A percentile compares a stretch with the other conserved stretches of the same genome.
These are phyloP conservation scores for Nixonia krombeini DNA, from an alignment of 1,140 invertebrate genomes.

Conservation along the genomic window DNA sequence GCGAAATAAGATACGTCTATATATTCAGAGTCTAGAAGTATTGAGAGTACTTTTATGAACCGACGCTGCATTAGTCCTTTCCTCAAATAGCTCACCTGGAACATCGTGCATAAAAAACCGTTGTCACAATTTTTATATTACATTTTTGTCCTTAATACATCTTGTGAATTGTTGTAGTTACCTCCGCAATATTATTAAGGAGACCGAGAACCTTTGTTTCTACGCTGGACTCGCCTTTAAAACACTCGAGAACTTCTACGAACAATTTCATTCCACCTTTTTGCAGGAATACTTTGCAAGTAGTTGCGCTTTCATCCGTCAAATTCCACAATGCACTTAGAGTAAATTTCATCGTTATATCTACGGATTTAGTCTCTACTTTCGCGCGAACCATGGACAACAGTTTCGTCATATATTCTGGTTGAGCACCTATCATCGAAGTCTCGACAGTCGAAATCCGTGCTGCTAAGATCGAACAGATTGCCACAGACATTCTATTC, in stretches of 20 bases:
- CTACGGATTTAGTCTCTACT: slow-evolving; percentile 74
- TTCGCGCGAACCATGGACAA: slow-evolving; percentile 79
- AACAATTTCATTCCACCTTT: slow-evolving; percentile 81
- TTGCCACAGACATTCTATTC: slow-evolving; percentile 87
- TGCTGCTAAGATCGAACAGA: slow-evolving; percentile 82
- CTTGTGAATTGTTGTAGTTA: not conserved
- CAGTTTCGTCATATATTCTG: slow-evolving; percentile 82
- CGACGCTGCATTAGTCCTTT: slow-evolving; percentile 76
- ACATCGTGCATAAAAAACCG: no score
- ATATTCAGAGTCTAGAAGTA: slow-evolving; percentile 77
- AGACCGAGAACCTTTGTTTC: slow-evolving; percentile 87
- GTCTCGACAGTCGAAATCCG: slow-evolving; percentile 85
- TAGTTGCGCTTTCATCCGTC: slow-evolving; percentile 82
- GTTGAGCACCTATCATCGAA: slow-evolving; percentile 79
- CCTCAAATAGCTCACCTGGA: slow-evolving; percentile 70
- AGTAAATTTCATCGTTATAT: slow-evolving; percentile 87
- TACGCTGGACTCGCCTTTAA: slow-evolving; percentile 77
- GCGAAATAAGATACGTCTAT: slow-evolving; percentile 90
- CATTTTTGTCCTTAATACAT: no score
- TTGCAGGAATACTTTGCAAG: slow-evolving; percentile 81
- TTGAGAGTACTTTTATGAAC: slow-evolving; percentile 77
- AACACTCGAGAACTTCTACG: slow-evolving; percentile 78
- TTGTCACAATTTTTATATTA: no score
- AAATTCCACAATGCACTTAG: slow-evolving; percentile 88
- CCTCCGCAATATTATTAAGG: slow-evolving; percentile 88